phyloP scores from a whole-genome alignment of 2,113 vertebrate genomes.

The Hydrochoerus hydrochaeris region DNA sequence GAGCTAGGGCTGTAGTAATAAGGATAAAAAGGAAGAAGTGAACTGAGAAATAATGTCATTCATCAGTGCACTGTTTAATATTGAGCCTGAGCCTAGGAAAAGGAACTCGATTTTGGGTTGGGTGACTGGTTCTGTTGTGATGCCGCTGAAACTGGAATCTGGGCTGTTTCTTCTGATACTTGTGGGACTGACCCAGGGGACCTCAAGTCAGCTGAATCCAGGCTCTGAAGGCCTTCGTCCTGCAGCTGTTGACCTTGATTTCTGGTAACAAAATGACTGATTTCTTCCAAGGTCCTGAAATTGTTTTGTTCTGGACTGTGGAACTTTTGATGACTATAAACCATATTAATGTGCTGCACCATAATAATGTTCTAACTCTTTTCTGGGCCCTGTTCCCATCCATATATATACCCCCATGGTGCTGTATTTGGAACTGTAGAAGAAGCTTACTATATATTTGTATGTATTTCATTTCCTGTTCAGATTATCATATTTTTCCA shows the following conservation, averaged over 20 bases:
- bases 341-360: not conserved
- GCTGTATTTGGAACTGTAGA: not conserved
- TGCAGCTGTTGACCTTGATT: conserved; percentile 8
- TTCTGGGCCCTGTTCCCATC: not conserved
- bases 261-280: conserved; percentile 20
- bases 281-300: not conserved
- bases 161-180: conserved; percentile 24
- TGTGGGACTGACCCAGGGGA: not conserved
- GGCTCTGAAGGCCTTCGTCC: not conserved
- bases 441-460: not conserved
- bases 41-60: conserved; percentile 12
- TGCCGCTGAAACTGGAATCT: not conserved
- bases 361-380: not conserved
- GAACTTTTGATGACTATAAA: not conserved
- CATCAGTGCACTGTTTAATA: not conserved
- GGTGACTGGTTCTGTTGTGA: not conserved
- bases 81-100: conserved; percentile 44
- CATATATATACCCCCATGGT: not conserved
- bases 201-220: not conserved
- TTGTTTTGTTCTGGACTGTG: not conserved
- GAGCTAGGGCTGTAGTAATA: conserved; percentile 29
- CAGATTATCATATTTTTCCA: not conserved
- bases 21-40: conserved; percentile 24
- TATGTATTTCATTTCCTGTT: conserved; percentile 35
- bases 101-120: conserved; percentile 10